Conservation (phyloP, 1,140 invertebrate species). For the Alviniconcha marisindica region DNA sequence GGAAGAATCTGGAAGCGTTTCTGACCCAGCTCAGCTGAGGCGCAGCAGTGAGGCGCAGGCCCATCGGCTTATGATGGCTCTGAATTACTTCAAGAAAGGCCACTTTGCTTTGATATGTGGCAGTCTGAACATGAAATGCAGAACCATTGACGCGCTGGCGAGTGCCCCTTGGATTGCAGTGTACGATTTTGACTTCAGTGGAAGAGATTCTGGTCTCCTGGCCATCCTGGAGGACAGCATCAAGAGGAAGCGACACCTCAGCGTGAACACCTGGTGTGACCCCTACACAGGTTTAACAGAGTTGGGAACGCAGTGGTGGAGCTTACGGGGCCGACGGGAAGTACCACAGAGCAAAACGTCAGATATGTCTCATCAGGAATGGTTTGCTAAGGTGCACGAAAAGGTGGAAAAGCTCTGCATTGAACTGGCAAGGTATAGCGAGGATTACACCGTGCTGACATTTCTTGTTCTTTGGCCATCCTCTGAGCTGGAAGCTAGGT, state of each 20-base stretch:
- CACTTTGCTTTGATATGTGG: slow-evolving; percentile 43
- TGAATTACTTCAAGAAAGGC: slow-evolving; percentile 41
- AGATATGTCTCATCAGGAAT: slow-evolving; percentile 32
- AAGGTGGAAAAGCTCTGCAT: slow-evolving; percentile 47
- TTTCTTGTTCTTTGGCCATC: slow-evolving; percentile 53
- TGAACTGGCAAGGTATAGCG: slow-evolving; percentile 47
- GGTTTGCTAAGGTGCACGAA: slow-evolving; percentile 45
- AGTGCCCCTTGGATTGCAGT: slow-evolving; percentile 54
- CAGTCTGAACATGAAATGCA: neutral
- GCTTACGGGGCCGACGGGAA: slow-evolving; percentile 54
- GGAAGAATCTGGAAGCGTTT: too few species aligned
- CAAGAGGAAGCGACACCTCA: slow-evolving; percentile 41
- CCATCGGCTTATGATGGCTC: neutral
- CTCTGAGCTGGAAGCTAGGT: slow-evolving; percentile 32
- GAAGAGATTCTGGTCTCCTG: slow-evolving; percentile 49
- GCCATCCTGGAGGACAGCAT: slow-evolving; percentile 45
- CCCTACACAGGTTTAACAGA: slow-evolving; percentile 42
- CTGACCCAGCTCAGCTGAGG: too few species aligned
- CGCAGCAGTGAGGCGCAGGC: too few species aligned
- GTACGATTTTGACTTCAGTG: slow-evolving; percentile 55
- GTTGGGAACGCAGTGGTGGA: slow-evolving; percentile 55
- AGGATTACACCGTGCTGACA: slow-evolving; percentile 53
- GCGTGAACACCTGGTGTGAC: slow-evolving; percentile 50
- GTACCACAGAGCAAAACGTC: slow-evolving; percentile 41
- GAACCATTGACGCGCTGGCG: slow-evolving; percentile 44